A percentile compares a stretch with the other conserved stretches of the same genome.
phyloP scores from a whole-genome alignment of 2,888 invertebrate species.

The Meghimatium bilineatum region DNA sequence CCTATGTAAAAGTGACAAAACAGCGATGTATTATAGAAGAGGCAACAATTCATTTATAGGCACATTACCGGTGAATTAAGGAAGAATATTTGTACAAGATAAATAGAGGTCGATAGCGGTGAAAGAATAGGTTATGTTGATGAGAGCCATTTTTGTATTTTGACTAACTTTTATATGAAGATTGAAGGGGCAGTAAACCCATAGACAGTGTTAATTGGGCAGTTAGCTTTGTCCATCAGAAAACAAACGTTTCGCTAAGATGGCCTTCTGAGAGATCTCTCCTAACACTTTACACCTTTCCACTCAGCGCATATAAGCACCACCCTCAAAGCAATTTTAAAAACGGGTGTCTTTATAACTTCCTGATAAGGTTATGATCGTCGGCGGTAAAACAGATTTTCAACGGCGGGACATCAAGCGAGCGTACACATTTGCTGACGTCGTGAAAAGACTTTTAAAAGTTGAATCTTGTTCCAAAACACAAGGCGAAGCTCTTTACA shows the following conservation, averaged over 20 bases:
- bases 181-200: not conserved
- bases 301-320: not conserved
- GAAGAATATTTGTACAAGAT: no score
- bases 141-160: no score
- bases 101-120: no score
- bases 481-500: not conserved
- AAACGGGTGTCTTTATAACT: not conserved
- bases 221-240: not conserved
- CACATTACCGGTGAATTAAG: no score
- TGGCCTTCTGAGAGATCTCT: not conserved
- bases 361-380: not conserved
- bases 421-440: not conserved
- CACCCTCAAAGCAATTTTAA: not conserved
- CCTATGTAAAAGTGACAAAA: no score
- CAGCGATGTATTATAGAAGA: no score
- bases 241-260: not conserved
- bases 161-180: no score
- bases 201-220: slow-evolving; percentile 7
- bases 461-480: no score
- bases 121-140: no score
- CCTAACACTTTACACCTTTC: not conserved
- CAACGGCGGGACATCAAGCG: not conserved
- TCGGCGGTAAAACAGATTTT: not conserved
- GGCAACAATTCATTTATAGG: no score
- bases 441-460: not conserved